Base-by-base conservation (phyloP, 2,797 vertebrate species). In the Falco peregrinus region DNA sequence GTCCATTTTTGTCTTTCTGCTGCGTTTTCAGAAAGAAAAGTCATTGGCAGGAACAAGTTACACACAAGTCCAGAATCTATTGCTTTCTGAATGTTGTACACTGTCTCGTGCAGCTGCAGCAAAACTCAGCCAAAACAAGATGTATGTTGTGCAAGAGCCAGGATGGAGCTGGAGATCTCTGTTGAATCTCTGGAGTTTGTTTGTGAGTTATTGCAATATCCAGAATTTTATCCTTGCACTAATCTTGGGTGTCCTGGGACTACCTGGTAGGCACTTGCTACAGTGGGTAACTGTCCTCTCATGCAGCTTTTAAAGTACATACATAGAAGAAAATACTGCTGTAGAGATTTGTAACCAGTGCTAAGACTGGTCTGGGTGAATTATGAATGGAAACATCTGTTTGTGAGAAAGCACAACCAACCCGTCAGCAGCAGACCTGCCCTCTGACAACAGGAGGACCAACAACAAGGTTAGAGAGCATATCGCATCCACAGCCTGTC, bases 91-190 rank as follows among this genome's bases (percentile, higher is more conserved):
- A 78, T 65, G 83, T 48, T 82, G 53, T 88, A 89, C 88, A 64
- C 39, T 48, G 64, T 68, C 84, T 95, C 8, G 3, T 75, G 89
- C 65, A 90, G 92, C 91, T 84, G 89, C 53, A 83, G 75, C 83
- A 92, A 93, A 91, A 83, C 73, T 28, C 90, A 94, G 82, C 81
- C 85, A 92, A 94, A 93, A 94, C 69, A 94, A 87, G 59, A 90
- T 43, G 61, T 47, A 90, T 87, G 73, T 29, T 16, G 2, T 84
- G 68, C 61, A 78, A 77, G 73, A 84, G 94, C 76, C 82, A 91
- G 84, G 61, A 93, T 33, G 59, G 73, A 95, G 87, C 60, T 85
- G 87, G 47, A 88, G 47, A 63, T 89, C 53, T 60, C 67, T 84
- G 64, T 20, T 65, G 19, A 78, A 84, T 61, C 87, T 74, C 78